These are phyloP conservation scores for Scolopax rusticola DNA, from an alignment of 2,797 vertebrate species.

Conservation along the genomic window DNA sequence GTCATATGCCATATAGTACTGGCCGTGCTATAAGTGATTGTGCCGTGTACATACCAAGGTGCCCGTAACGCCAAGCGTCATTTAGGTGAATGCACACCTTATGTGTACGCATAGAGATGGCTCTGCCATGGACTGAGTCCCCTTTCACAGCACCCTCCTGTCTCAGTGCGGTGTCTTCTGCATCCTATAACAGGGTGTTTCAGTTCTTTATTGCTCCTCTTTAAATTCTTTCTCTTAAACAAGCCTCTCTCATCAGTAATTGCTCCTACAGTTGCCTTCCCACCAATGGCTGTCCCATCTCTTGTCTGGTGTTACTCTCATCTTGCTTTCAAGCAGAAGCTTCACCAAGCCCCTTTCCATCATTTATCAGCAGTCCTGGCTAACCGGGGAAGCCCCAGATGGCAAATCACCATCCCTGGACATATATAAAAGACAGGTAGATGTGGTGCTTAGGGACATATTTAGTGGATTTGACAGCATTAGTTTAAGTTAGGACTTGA, in stretches of 20 bases:
- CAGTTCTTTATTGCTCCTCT: neutral
- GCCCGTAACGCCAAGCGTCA: neutral
- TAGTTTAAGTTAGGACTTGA: neutral
- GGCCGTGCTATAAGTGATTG: neutral
- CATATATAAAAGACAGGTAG: neutral
- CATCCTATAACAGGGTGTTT: neutral
- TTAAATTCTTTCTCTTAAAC: neutral
- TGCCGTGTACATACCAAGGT: rapidly evolving
- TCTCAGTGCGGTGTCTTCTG: rapidly evolving
- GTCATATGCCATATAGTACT: neutral
- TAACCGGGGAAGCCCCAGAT: neutral
- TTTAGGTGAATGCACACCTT: neutral
- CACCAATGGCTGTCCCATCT: neutral
- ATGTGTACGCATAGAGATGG: rapidly evolving
- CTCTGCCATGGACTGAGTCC: neutral
- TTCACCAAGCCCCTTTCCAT: neutral
- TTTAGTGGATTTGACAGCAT: neutral
- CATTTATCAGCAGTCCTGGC: neutral
- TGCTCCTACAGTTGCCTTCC: neutral
- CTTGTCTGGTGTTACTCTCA: neutral
- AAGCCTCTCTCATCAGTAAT: neutral
- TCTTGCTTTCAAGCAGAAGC: neutral
- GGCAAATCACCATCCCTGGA: neutral
- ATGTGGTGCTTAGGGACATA: neutral
- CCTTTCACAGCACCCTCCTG: neutral